Base-by-base conservation (phyloP, 2,797 vertebrate species). In the Enteromius radiatus region DNA sequence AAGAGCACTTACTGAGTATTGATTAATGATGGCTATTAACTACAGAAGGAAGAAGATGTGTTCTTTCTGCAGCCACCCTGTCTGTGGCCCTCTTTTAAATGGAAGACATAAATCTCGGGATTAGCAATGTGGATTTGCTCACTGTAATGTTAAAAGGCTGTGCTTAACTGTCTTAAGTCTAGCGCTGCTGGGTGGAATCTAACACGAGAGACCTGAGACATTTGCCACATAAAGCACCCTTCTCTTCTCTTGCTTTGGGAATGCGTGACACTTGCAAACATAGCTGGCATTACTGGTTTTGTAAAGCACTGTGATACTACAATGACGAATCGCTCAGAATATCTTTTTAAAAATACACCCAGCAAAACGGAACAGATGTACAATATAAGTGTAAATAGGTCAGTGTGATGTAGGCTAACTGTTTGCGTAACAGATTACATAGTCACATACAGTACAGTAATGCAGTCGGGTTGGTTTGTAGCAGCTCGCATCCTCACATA, bases 1-100 rank as follows among this genome's bases (percentile, higher is more conserved):
- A 92, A 88, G 92, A 91, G 88, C 90, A 87, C 90, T 94, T 92
- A 91, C 87, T 84, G 71, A 10, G 54, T 91, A 94, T 93, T 93
- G 94, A 94, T 94, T 92, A 92, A 91, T 88, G 87, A 81, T 88
- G 76, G 89, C 88, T 90, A 89, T 94, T 92, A 91, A 89, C 87
- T 82, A 6, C 43, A 79, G 65, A 67, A 49, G 87, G 84, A 91
- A 38, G 67, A 91, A 91, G 90, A 90, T 41, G n/a, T 91, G 90
- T 86, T 78, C 84, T 88, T 86, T 84, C 87, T 87, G 78, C 88
- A 88, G 87, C 86, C 85, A 73, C 63, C 33, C 76, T 81, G 87
- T 86, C 84, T 67, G 33, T 83, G 83, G 80, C 54, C 78, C 88
- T 87, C 71, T 87, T 90, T 92, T 92, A 90, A 92, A 88, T 87